Percentiles rank a stretch among this genome's conserved stretches.
Conservation (phyloP, 1,140 invertebrate species). For the Papilio aristodemus region DNA sequence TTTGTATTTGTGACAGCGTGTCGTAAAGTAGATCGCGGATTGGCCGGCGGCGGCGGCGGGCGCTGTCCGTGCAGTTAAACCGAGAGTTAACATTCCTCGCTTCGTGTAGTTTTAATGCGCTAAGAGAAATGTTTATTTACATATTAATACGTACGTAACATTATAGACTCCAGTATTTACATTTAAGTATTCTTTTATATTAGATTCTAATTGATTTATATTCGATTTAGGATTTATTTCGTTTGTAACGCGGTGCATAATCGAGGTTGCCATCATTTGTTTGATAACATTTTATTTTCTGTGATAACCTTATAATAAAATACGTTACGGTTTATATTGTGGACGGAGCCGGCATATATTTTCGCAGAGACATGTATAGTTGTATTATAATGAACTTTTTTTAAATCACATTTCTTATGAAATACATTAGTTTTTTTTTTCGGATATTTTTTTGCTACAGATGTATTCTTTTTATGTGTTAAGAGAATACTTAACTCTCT, state of each 20-base stretch:
- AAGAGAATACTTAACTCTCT: not conserved
- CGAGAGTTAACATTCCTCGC: constrained; percentile 53
- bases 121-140: constrained; percentile 36
- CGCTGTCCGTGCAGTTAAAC: constrained; percentile 36
- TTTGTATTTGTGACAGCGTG: not conserved
- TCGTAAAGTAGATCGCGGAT: not conserved
- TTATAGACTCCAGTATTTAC: constrained; percentile 47
- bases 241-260: constrained; percentile 59
- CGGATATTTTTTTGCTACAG: constrained; percentile 25
- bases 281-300: constrained; percentile 73
- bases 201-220: constrained; percentile 37
- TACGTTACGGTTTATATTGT: constrained; percentile 35
- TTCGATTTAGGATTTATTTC: constrained; percentile 42
- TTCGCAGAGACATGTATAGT: constrained; percentile 27
- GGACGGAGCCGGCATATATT: constrained; percentile 19
- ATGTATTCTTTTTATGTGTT: not conserved
- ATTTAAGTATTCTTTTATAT: constrained; percentile 44
- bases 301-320: constrained; percentile 58
- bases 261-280: constrained; percentile 67
- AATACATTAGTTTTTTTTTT: constrained; percentile 11
- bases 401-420: constrained; percentile 6
- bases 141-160: constrained; percentile 30
- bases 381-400: constrained; percentile 8
- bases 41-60: not conserved
- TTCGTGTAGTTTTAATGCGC: constrained; percentile 34